These are phyloP conservation scores for Pristionchus mayeri DNA, from an alignment of 2,888 invertebrate genomes.

Conservation along the genomic window DNA sequence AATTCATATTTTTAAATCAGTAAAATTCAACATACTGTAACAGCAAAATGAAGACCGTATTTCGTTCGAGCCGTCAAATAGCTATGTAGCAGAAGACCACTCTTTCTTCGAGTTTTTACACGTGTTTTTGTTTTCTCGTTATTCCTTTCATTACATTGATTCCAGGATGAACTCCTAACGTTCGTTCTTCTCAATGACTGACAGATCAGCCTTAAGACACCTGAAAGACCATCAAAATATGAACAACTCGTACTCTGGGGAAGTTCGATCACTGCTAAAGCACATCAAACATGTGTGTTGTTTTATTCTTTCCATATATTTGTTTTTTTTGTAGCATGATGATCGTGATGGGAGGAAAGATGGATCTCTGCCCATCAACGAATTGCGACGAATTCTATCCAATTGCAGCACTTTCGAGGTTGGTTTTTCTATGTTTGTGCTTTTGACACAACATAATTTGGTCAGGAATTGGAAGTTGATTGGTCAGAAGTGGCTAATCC, in stretches of 20 bases:
- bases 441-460: background rate
- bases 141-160: background rate
- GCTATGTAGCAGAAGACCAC: background rate
- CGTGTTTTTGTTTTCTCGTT: background rate
- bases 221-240: constrained; percentile 27
- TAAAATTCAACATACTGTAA: too few species aligned
- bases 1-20: too few species aligned
- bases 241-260: background rate
- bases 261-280: background rate
- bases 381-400: background rate
- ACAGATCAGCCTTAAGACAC: constrained; percentile 20
- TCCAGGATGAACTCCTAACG: constrained; percentile 29
- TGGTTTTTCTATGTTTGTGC: background rate
- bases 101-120: background rate
- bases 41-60: too few species aligned
- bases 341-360: constrained; percentile 11
- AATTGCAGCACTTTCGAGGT: background rate
- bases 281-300: constrained; percentile 9
- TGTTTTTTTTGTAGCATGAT: background rate
- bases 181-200: constrained; percentile 12
- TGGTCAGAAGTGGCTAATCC: constrained; percentile 17
- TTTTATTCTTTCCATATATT: background rate
- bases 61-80: too few species aligned
- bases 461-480: constrained; percentile 18
- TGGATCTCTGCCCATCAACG: background rate